Evolutionary conservation across 2,888 invertebrate species (phyloP), one percentile per base, ranked within the genome.

Genomic region (Tanytarsus gracilentus): DNA sequence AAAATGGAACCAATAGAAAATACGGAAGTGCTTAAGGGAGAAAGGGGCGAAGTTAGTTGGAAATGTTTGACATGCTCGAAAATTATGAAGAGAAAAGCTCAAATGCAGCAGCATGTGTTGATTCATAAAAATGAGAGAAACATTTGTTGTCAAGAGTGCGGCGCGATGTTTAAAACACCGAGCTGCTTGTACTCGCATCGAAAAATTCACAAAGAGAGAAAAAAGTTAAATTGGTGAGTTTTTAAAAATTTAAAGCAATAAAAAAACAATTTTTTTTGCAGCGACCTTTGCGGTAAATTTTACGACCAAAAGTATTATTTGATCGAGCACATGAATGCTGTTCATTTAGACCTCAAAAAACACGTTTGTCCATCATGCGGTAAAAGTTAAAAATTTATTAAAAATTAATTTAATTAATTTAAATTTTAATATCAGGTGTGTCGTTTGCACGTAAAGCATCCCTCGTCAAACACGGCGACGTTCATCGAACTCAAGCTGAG

Each of bases 301-400:
- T 44, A 23, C 18, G 44, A 44, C 23, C 18, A 44, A 18, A 44
- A 44, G 21, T 44, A 44, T 44, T 44, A 44, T 23, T 44, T 44
- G 23, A 8, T 44, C 7, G 44, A 44, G 18, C 44, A 44, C 5
- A 44, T 44, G 44, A 44, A 44, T 44, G 44, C 44, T 6, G 23
- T 44, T 44, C 44, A 44, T 44, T n/a, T 44, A 11, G 23, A 44
- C 5, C 16, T 18, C 2, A 8, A 23, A 7, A 23, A 44, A 44
- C 23, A 44, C 4, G 23, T 44, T 18, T 44, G 44, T 9, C 18
- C 44, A 18, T 23, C 23, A 9, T 44, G 44, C 23, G 44, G 44
- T 44, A 9, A 21, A 23, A 23, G 3, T 14, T 33, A 4, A 3
- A 30, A 30, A 30, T 9, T n/a, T 11, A 30, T n/a, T 3, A 30